A percentile compares a stretch with the other conserved stretches of the same genome.
Conservation (phyloP, 2,113 vertebrate genomes). For the Tor tambroides region DNA sequence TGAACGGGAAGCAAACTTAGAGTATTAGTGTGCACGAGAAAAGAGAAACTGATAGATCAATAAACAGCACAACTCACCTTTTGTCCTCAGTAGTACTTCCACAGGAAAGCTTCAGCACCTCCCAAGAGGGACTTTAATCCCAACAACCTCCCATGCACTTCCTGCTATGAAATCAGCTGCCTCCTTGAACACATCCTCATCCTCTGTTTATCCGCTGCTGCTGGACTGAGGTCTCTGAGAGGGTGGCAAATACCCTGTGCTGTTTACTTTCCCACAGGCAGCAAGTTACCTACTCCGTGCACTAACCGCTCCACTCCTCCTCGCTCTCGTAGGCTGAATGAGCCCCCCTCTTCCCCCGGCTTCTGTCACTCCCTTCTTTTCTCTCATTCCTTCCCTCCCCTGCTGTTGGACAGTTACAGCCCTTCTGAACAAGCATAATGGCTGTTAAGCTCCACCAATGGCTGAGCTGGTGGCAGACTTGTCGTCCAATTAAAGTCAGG, state of each 20-base stretch:
- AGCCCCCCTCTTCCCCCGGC: slow-evolving; percentile 60
- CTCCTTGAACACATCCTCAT: slow-evolving; percentile 60
- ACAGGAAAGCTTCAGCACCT: slow-evolving; percentile 67
- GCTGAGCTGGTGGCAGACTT: slow-evolving; percentile 2
- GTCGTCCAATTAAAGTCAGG: slow-evolving; percentile 38
- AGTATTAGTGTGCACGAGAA: background rate
- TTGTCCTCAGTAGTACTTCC: slow-evolving; percentile 64
- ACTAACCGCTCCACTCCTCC: slow-evolving; percentile 54
- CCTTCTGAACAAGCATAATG: slow-evolving; percentile 59
- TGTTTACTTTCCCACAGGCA: slow-evolving; percentile 77
- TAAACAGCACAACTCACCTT: slow-evolving; percentile 69
- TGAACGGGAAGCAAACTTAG: slow-evolving; percentile 60
- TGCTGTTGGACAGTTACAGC: slow-evolving; percentile 64
- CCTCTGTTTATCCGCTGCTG: slow-evolving; percentile 47
- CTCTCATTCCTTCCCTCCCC: slow-evolving; percentile 57
- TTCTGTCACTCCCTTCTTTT: slow-evolving; percentile 40
- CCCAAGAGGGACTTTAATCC: slow-evolving; percentile 70
- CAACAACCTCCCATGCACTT: slow-evolving; percentile 62
- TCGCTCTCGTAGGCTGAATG: slow-evolving; percentile 49
- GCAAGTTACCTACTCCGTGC: slow-evolving; percentile 66
- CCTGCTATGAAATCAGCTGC: slow-evolving; percentile 58
- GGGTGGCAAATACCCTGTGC: slow-evolving; percentile 60
- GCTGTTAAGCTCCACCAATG: slow-evolving; percentile 65
- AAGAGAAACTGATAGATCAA: slow-evolving; percentile 40
- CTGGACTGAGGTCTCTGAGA: slow-evolving; percentile 57